A percentile compares a stretch with the other conserved stretches of the same genome.
Conservation (phyloP, 2,888 invertebrate genomes). For the Himalopsyche kuldschensis region DNA sequence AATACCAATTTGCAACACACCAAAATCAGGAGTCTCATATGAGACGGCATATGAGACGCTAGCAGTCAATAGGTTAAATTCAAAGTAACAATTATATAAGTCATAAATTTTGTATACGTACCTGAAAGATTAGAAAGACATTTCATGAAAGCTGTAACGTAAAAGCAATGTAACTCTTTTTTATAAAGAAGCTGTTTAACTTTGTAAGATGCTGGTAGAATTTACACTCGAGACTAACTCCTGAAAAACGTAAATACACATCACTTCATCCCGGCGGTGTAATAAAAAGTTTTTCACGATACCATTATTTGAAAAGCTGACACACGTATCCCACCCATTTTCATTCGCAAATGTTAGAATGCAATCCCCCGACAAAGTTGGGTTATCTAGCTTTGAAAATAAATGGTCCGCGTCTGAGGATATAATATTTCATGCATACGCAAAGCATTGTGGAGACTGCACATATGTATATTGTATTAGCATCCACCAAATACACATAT, state of each 20-base stretch:
- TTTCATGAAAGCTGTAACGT: no score
- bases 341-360: neutral
- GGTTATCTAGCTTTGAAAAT: neutral
- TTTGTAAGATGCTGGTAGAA: neutral
- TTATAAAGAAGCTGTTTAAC: neutral
- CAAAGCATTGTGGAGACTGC: no score
- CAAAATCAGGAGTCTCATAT: no score
- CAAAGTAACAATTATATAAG: no score
- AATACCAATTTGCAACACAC: no score
- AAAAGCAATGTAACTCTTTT: neutral
- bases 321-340: neutral
- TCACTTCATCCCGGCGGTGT: neutral
- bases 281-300: neutral
- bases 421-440: neutral
- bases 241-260: neutral
- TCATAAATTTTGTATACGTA: no score
- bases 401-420: neutral
- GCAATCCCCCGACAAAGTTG: neutral
- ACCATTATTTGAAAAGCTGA: neutral
- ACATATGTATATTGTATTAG: no score
- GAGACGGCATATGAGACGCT: no score
- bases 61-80: no score
- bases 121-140: no score
- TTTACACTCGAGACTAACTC: neutral
- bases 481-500: no score